Evolutionary conservation across 92 coral and sea anemone species (phyloP).

Genomic region (Isaurus tuberculatus): DNA sequence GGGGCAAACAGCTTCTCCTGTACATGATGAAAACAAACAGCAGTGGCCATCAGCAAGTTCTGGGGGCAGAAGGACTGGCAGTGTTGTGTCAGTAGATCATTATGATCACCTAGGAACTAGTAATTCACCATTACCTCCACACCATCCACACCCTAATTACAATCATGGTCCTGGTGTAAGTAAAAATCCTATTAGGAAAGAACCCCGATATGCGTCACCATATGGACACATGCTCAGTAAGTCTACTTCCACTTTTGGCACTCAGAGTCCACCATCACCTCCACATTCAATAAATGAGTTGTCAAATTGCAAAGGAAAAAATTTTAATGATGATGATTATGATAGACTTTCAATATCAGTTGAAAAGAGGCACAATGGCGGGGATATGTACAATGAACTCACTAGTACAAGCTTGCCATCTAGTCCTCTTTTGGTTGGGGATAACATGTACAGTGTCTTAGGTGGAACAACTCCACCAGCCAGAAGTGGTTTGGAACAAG

Average conservation of each 20-base stretch:
- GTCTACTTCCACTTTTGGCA: constrained; percentile 50
- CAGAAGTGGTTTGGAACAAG: neutral
- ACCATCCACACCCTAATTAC: constrained; percentile 68
- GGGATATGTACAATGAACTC: constrained; percentile 38
- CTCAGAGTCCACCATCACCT: constrained; percentile 13
- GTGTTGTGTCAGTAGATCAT: constrained; percentile 22
- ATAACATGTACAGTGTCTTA: constrained; percentile 41
- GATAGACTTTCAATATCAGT: neutral
- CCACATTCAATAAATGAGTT: constrained; percentile 6
- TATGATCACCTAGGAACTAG: constrained; percentile 72
- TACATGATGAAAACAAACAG: constrained; percentile 35
- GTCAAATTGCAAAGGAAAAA: neutral
- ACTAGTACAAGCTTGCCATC: neutral
- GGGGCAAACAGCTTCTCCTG: constrained; percentile 14
- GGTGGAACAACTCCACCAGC: constrained; percentile 31
- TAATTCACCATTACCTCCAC: constrained; percentile 51
- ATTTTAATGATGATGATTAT: neutral
- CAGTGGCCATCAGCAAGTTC: constrained; percentile 50
- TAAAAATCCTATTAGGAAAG: constrained; percentile 8
- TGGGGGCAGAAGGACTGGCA: neutral
- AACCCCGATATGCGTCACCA: constrained; percentile 78
- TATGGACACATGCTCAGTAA: constrained; percentile 70
- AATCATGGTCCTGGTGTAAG: constrained; percentile 50
- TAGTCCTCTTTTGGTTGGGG: neutral
- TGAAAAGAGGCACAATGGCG: constrained; percentile 19